These are phyloP conservation scores for Cranoglanis bouderius DNA, from an alignment of 2,113 vertebrate genomes.

Conservation along the genomic window DNA sequence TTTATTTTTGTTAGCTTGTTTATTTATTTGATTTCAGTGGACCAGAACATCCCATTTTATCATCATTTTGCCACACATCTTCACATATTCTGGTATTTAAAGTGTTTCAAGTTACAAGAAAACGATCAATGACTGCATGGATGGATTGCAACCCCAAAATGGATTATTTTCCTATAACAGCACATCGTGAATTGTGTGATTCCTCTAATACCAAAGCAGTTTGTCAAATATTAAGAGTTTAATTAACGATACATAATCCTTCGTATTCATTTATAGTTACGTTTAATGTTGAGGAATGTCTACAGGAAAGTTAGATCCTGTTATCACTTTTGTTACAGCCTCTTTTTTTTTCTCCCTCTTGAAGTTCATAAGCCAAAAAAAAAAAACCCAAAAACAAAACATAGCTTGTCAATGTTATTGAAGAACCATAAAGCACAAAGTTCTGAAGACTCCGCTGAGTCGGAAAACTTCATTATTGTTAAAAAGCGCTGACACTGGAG, in stretches of 20 bases:
- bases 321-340: neutral
- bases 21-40: neutral
- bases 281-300: neutral
- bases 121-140: neutral
- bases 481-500: no score
- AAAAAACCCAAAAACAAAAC: no score
- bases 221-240: neutral
- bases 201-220: neutral
- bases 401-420: neutral
- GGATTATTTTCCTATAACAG: no score
- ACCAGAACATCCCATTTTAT: neutral
- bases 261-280: neutral
- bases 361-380: neutral
- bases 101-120: neutral
- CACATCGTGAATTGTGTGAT: neutral
- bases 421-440: neutral
- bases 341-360: neutral
- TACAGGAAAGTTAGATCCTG: neutral
- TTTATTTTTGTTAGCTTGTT: neutral
- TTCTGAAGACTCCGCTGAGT: no score
- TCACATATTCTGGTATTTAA: neutral
- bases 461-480: neutral
- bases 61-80: neutral
- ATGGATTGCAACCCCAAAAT: no score
- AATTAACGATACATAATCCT: neutral